phyloP scores from a whole-genome alignment of 1,140 invertebrate species.

The Oncopeltus fasciatus region DNA sequence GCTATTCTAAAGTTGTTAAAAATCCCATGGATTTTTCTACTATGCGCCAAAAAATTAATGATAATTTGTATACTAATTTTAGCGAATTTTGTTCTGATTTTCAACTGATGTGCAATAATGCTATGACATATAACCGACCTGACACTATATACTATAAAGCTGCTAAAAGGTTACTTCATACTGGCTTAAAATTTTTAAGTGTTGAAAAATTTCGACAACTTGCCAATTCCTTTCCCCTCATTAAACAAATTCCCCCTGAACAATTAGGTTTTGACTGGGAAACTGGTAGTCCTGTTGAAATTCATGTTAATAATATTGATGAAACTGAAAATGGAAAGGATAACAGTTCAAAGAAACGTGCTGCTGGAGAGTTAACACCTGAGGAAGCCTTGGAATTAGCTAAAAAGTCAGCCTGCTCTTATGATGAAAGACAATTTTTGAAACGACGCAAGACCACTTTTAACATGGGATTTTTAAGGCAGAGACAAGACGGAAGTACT shows the following conservation, averaged over 20 bases:
- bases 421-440: constrained; percentile 44
- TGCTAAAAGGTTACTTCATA: constrained; percentile 73
- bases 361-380: constrained; percentile 57
- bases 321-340: background rate
- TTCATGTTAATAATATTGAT: background rate
- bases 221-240: constrained; percentile 58
- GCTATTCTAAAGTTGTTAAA: constrained; percentile 82
- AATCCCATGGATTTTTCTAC: constrained; percentile 96
- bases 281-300: background rate
- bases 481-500: constrained; percentile 69
- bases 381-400: constrained; percentile 66
- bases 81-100: constrained; percentile 59
- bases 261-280: constrained; percentile 79
- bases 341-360: background rate
- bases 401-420: constrained; percentile 46
- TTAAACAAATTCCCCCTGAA: constrained; percentile 63
- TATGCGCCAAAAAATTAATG: constrained; percentile 89
- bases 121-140: constrained; percentile 86
- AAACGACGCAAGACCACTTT: constrained; percentile 37
- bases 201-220: constrained; percentile 68
- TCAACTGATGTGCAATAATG: constrained; percentile 91
- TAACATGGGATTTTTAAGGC: constrained; percentile 61
- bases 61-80: constrained; percentile 52
- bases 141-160: constrained; percentile 95
- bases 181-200: constrained; percentile 67